These are phyloP conservation scores for Phoenicopterus ruber DNA, from an alignment of 2,113 vertebrate genomes.

Conservation along the genomic window DNA sequence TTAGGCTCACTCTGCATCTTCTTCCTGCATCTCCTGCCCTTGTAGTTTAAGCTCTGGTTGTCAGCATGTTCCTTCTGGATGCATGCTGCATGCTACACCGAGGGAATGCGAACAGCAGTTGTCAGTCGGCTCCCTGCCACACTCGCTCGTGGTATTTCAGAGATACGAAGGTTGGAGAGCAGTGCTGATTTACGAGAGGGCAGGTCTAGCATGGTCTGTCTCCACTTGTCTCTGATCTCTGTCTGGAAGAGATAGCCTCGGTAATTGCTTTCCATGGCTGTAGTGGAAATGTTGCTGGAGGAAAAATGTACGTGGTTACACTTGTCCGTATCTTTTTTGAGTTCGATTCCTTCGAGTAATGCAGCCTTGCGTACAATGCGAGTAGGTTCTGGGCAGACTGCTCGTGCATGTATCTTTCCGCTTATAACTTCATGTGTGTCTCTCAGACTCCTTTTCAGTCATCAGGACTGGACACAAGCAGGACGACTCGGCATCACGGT, in stretches of 20 bases:
- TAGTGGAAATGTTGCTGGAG: background rate
- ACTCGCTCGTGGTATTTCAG: background rate
- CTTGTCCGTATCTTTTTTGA: rapidly evolving
- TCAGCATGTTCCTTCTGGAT: constrained; percentile 41
- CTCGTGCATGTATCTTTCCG: rapidly evolving
- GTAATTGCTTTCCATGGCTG: background rate
- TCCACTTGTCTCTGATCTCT: background rate
- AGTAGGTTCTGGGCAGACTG: background rate
- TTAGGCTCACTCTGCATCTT: background rate
- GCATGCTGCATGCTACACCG: background rate
- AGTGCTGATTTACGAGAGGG: background rate
- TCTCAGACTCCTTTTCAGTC: constrained; percentile 86
- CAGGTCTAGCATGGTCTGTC: background rate
- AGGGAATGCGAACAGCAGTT: background rate
- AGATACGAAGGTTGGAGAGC: background rate
- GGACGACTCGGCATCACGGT: constrained; percentile 94
- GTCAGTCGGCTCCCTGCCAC: background rate
- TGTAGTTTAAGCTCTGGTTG: background rate
- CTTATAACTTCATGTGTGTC: background rate
- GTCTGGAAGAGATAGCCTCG: background rate
- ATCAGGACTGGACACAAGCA: constrained; percentile 92
- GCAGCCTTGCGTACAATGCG: background rate
- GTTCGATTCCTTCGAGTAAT: background rate
- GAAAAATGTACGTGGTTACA: rapidly evolving
- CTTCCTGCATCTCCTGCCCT: constrained; percentile 3